Evolutionary conservation across 2,888 invertebrate genomes (phyloP), one percentile per base, ranked within the genome.

Genomic region (Meiosimyza decipiens): DNA sequence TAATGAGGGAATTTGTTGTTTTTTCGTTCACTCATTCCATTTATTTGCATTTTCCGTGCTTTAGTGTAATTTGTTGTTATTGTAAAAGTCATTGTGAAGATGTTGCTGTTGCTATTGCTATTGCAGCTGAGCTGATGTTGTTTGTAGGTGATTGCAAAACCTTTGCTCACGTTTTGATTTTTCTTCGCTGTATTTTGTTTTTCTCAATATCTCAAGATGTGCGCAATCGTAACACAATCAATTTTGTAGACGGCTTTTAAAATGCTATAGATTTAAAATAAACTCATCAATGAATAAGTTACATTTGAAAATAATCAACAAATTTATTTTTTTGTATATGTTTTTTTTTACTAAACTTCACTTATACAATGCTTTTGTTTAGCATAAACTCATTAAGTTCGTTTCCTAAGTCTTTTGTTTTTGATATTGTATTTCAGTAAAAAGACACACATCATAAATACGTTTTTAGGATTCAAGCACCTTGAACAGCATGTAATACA

Each of bases 21-120:
- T 16, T 16, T 15, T 55, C 18, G 11, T 55, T 55, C 55, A 16
- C 55, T 55, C 16, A 55, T 40, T 40, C 40, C 40, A 40, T 55
- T 55, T 55, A 55, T 22, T 55, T 22, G 55, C 55, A 22, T 18
- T 18, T 55, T 55, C 22, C 55, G 55, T 55, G 55, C 55, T 22
- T 55, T 55, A 11, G 55, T 3, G 15, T n/a, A 11, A 40, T 40
- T 40, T 40, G 40, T 40, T 40, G 40, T 40, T 40, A 7, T 40
- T 40, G 40, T 7, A 9, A 40, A 40, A 40, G 80, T 82, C 76
- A 80, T 81, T 80, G 82, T 82, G 15, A 3, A 49, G 16, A 33
- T 69, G 40, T 40, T 67, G 76, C 76, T 55, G 60, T 52, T 68
- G 68, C 62, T 68, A 70, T 52, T 68, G 68, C 62, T 68, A 70